Conservation (phyloP, 2,888 invertebrate genomes). For the Hemaris fuciformis region DNA sequence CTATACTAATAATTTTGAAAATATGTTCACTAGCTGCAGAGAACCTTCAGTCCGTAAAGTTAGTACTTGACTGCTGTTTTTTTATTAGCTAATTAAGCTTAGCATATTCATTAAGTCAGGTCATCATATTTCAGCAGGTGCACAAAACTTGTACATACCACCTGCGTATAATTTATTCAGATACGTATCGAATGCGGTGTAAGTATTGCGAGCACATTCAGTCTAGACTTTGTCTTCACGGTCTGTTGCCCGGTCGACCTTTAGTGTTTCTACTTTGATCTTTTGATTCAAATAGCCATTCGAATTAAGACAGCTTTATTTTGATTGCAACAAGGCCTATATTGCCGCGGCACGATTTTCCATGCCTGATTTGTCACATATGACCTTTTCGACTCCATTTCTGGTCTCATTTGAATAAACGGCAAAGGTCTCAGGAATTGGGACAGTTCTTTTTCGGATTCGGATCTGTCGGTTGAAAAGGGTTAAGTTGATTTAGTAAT, state of each 20-base stretch:
- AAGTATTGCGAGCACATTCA: slow-evolving; percentile 13
- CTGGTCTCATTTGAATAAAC: slow-evolving; percentile 15
- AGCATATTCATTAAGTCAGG: not conserved
- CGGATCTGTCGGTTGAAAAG: not conserved
- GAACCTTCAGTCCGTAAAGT: too few species aligned
- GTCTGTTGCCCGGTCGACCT: slow-evolving; percentile 25
- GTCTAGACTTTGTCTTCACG: slow-evolving; percentile 22
- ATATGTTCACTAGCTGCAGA: too few species aligned
- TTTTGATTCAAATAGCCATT: slow-evolving; percentile 12
- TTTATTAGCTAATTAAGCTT: not conserved
- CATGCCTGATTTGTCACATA: slow-evolving; percentile 11
- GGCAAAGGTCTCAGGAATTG: slow-evolving; percentile 11
- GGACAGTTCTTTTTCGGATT: slow-evolving; percentile 4
- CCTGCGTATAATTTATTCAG: slow-evolving; percentile 5
- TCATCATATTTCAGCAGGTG: slow-evolving; percentile 17
- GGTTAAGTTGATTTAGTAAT: slow-evolving; percentile 4
- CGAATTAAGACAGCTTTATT: not conserved
- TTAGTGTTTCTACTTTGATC: slow-evolving; percentile 16
- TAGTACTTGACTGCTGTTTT: too few species aligned
- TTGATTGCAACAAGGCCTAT: not conserved
- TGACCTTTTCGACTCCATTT: slow-evolving; percentile 13
- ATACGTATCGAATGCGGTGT: slow-evolving; percentile 6
- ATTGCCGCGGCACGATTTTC: not conserved
- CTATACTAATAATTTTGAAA: too few species aligned
- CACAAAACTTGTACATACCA: not conserved